Conservation (phyloP, 2,113 vertebrate species). For the Struthidea cinerea region DNA sequence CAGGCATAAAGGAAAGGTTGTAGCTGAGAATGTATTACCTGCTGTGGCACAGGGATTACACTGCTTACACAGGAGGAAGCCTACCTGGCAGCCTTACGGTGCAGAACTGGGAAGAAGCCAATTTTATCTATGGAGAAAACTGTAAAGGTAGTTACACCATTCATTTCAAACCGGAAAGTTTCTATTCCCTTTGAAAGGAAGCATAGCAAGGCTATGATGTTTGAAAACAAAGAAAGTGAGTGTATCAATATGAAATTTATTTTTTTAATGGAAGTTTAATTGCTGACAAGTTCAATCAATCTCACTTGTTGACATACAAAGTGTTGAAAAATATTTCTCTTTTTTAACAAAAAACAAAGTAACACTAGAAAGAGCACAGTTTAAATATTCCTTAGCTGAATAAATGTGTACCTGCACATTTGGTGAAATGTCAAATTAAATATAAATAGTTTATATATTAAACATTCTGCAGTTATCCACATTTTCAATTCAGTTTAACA, state of each 20-base stretch:
- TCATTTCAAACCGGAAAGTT: not conserved
- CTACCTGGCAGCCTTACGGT: accelerated
- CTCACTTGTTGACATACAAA: not conserved
- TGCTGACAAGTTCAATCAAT: not conserved
- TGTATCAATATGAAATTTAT: not conserved
- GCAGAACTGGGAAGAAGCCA: not conserved
- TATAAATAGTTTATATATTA: not conserved
- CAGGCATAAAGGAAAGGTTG: not conserved
- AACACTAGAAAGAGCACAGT: not conserved
- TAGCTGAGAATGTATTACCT: not conserved
- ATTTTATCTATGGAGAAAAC: not conserved
- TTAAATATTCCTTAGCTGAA: not conserved
- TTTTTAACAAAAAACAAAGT: not conserved
- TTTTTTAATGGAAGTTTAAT: not conserved
- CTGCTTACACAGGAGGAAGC: not conserved
- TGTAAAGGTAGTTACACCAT: not conserved
- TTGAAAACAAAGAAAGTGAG: not conserved
- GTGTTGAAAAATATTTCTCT: not conserved
- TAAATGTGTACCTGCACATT: not conserved
- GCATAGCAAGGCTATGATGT: not conserved
- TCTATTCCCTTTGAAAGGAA: not conserved
- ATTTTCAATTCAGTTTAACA: not conserved
- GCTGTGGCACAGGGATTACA: not conserved
- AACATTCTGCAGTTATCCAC: not conserved
- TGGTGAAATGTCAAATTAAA: not conserved